Conservation (phyloP, 1,140 invertebrate species). For the Drosophila takahashii region DNA sequence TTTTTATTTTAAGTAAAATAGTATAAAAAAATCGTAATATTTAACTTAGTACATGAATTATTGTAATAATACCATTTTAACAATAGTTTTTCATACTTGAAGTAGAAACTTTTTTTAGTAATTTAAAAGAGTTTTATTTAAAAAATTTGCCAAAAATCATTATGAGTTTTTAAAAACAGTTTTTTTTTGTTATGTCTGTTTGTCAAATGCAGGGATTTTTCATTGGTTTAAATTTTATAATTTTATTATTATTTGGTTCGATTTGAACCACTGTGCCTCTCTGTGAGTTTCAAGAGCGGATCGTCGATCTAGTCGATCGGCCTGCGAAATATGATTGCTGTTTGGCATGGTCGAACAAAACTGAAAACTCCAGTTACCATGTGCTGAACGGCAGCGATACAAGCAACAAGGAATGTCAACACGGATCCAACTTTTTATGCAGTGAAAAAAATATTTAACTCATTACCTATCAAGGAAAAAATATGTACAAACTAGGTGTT, state of each 20-base stretch:
- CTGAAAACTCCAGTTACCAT: constrained; percentile 20
- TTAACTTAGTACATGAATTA: too few species aligned
- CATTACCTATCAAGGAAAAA: not conserved
- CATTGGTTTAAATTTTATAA: too few species aligned
- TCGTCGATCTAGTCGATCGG: constrained; percentile 35
- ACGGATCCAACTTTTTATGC: constrained; percentile 30
- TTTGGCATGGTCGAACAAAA: constrained; percentile 34
- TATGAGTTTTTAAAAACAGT: too few species aligned
- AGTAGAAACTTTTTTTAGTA: too few species aligned
- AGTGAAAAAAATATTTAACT: not conserved
- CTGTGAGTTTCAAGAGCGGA: not conserved
- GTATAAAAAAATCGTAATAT: too few species aligned
- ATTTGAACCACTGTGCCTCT: constrained; percentile 36
- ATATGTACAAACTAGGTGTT: not conserved
- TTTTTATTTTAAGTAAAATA: too few species aligned
- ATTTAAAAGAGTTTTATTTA: not conserved
- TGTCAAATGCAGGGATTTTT: too few species aligned
- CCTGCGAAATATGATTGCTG: constrained; percentile 70
- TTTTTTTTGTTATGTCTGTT: too few species aligned
- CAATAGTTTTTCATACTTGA: not conserved
- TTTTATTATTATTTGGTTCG: too few species aligned
- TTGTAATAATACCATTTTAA: not conserved
- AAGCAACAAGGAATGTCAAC: constrained; percentile 58
- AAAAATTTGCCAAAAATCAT: too few species aligned
- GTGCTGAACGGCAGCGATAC: constrained; percentile 29